phyloP scores from a whole-genome alignment of 1,140 invertebrate genomes.

The Lasaia peninsularis region DNA sequence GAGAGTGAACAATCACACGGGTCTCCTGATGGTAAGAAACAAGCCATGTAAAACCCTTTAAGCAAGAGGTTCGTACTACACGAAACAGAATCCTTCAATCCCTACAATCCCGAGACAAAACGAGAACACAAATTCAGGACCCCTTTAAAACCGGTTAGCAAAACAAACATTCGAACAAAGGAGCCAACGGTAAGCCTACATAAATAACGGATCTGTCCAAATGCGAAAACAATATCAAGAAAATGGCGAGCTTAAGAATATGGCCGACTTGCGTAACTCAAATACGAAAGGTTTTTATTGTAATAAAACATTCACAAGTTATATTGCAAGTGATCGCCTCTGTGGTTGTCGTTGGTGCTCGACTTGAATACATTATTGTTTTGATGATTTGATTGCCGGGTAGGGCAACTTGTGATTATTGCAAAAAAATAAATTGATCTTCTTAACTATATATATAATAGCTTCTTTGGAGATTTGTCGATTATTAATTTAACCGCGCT shows the following conservation, averaged over 20 bases:
- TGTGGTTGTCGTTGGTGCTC: no score
- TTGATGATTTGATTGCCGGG: no score
- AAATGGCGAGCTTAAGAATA: conserved; percentile 43
- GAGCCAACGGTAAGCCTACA: conserved; percentile 43
- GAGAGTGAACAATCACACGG: no score
- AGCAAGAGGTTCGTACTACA: not conserved
- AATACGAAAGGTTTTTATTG: not conserved
- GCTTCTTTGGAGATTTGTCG: no score
- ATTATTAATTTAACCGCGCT: no score
- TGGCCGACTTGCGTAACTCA: conserved; percentile 41
- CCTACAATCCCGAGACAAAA: conserved; percentile 16
- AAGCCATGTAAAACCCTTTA: no score
- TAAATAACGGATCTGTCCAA: conserved; percentile 66
- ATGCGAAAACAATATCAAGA: conserved; percentile 61
- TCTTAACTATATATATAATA: no score
- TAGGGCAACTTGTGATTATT: no score
- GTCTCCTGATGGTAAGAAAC: no score
- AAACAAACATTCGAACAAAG: conserved; percentile 40
- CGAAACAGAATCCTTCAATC: not conserved
- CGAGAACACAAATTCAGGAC: conserved; percentile 26
- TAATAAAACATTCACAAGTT: not conserved
- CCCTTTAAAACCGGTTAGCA: conserved; percentile 39
- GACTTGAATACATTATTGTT: no score
- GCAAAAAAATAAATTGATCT: no score
- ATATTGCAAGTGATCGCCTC: no score